Evolutionary conservation across 2,888 invertebrate genomes (phyloP).

Genomic region (Elegia similella): DNA sequence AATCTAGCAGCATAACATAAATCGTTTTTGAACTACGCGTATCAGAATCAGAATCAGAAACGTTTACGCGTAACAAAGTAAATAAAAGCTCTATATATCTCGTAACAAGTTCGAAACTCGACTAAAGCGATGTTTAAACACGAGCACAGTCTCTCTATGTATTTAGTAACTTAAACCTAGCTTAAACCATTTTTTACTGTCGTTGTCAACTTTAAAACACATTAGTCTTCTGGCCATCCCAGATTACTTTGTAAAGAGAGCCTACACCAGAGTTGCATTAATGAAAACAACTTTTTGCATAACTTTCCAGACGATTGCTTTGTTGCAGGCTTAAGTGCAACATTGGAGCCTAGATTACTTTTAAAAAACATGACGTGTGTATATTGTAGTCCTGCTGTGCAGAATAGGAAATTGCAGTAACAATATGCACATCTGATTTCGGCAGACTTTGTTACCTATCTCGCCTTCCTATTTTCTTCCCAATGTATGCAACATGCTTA

Average conservation of each 20-base stretch:
- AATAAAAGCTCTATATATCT: not conserved
- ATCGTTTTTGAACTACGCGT: too few species aligned
- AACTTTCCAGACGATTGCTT: constrained; percentile 48
- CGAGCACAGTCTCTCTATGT: not conserved
- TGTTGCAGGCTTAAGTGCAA: constrained; percentile 31
- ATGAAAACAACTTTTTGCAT: constrained; percentile 32
- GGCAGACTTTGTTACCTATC: too few species aligned
- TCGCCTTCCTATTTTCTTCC: too few species aligned
- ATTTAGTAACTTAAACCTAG: too few species aligned
- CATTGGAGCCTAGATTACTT: constrained; percentile 24
- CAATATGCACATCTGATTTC: too few species aligned
- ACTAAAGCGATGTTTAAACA: not conserved
- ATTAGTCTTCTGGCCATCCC: not conserved
- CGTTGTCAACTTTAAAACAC: not conserved
- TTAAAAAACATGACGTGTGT: constrained; percentile 13
- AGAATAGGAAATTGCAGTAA: too few species aligned
- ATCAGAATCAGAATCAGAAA: too few species aligned
- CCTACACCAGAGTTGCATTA: constrained; percentile 16
- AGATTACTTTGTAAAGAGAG: not conserved
- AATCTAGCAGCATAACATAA: too few species aligned
- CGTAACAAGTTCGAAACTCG: not conserved
- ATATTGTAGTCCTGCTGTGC: not conserved
- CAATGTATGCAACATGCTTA: too few species aligned
- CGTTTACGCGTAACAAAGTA: too few species aligned
- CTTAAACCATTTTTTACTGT: not conserved